Evolutionary conservation across 1,140 invertebrate species (phyloP).

Genomic region (Onthophagus taurus): DNA sequence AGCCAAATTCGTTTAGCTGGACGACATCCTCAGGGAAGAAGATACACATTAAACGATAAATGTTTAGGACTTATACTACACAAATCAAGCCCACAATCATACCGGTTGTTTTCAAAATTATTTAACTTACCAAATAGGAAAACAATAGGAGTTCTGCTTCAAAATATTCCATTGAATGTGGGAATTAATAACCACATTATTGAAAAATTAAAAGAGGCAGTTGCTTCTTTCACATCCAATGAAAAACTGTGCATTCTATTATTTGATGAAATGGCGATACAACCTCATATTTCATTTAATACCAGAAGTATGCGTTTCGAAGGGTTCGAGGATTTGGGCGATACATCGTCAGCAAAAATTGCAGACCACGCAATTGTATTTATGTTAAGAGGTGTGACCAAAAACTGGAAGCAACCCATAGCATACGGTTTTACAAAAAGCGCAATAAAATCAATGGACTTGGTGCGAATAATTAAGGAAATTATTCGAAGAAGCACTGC

Average conservation of each 20-base stretch:
- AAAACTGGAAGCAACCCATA: constrained; percentile 28
- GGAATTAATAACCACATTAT: not conserved
- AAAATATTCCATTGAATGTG: not conserved
- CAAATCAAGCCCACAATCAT: not conserved
- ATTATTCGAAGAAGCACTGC: constrained; percentile 21
- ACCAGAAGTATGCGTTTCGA: not conserved
- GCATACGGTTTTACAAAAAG: constrained; percentile 20
- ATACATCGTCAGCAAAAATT: constrained; percentile 12
- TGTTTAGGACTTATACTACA: constrained; percentile 10
- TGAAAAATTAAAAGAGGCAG: not conserved
- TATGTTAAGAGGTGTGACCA: constrained; percentile 27
- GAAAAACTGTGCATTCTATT: not conserved
- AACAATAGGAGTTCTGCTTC: not conserved
- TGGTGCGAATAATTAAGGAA: constrained; percentile 18
- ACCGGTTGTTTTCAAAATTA: not conserved
- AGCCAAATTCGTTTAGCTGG: constrained; percentile 14
- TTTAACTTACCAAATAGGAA: not conserved
- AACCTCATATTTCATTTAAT: not conserved
- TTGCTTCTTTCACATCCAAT: not conserved
- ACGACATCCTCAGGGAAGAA: constrained; percentile 14
- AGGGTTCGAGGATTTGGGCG: constrained; percentile 25
- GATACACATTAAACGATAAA: constrained; percentile 25
- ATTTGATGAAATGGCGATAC: not conserved
- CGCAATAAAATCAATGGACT: constrained; percentile 19
- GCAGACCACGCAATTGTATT: constrained; percentile 31